Evolutionary conservation across 2,888 invertebrate species (phyloP).

Genomic region (Caenorhabditis zanzibari): DNA sequence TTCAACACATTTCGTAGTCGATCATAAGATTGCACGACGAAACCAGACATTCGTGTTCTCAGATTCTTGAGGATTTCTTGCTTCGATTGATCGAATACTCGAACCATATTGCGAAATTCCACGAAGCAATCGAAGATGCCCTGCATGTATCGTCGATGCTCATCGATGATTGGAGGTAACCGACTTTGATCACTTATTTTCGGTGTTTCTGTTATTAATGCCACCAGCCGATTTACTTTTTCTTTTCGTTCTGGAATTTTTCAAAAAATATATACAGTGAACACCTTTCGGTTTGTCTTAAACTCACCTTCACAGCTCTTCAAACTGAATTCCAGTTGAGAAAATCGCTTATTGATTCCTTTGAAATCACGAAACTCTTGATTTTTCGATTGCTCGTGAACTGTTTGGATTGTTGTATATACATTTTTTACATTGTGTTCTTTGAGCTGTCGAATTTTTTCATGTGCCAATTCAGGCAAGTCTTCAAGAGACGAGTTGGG

Average conservation of each 20-base stretch:
- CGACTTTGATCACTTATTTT: conserved; percentile 44
- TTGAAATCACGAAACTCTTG: conserved; percentile 77
- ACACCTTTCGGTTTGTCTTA: neutral
- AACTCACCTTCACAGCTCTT: conserved; percentile 48
- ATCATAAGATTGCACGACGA: conserved; percentile 74
- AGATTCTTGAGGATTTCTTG: conserved; percentile 77
- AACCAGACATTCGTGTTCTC: conserved; percentile 72
- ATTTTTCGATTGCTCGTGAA: conserved; percentile 71
- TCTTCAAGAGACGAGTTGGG: conserved; percentile 67
- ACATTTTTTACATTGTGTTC: conserved; percentile 54
- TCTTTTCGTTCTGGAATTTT: conserved; percentile 61
- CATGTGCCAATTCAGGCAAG: conserved; percentile 65
- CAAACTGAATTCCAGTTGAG: conserved; percentile 74
- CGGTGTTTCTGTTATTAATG: conserved; percentile 61
- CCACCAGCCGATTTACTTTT: conserved; percentile 39
- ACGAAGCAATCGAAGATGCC: conserved; percentile 60
- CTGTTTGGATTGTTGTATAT: conserved; percentile 56
- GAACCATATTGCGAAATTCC: conserved; percentile 66
- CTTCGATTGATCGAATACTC: conserved; percentile 76
- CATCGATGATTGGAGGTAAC: conserved; percentile 54
- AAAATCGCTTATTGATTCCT: conserved; percentile 79
- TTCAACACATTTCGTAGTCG: conserved; percentile 72
- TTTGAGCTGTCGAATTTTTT: conserved; percentile 69
- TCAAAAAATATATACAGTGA: too few species aligned
- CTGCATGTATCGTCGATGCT: conserved; percentile 58